phyloP scores from a whole-genome alignment of 2,113 vertebrate species.

The Burhinus oedicnemus region DNA sequence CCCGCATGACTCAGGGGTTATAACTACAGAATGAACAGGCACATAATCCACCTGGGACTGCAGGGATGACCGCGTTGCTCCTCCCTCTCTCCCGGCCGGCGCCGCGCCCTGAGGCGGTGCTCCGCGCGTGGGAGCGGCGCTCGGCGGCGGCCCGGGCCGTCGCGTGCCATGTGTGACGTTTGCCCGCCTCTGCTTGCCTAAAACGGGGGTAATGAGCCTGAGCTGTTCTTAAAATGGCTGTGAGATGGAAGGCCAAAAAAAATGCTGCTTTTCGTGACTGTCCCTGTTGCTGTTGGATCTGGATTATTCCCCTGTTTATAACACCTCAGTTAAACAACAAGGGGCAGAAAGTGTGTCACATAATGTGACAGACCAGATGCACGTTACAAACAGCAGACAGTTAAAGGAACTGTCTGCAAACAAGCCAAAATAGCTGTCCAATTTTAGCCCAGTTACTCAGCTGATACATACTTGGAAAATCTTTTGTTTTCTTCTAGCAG shows the following conservation, averaged over 20 bases:
- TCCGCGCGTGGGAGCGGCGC: too few relatives aligned
- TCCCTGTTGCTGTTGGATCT: too few relatives aligned
- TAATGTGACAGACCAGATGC: neutral
- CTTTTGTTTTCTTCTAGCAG: neutral
- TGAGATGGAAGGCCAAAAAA: neutral
- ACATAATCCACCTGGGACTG: neutral
- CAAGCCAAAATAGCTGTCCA: neutral
- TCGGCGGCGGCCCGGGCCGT: fast-evolving
- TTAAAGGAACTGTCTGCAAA: neutral
- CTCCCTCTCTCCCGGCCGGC: neutral
- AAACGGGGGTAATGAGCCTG: fast-evolving
- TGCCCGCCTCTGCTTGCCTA: fast-evolving
- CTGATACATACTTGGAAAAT: neutral
- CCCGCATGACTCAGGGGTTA: neutral
- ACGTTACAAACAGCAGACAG: neutral
- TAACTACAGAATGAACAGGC: neutral
- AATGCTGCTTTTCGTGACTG: fast-evolving
- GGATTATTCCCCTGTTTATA: neutral
- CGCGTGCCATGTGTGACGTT: fast-evolving
- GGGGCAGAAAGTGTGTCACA: neutral
- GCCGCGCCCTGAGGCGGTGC: neutral
- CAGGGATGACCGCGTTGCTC: neutral
- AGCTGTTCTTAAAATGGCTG: neutral
- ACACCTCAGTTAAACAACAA: neutral
- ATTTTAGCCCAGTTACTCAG: neutral